These are phyloP conservation scores for Hipposideros armiger DNA, from an alignment of 2,113 vertebrate species.

Conservation along the genomic window DNA sequence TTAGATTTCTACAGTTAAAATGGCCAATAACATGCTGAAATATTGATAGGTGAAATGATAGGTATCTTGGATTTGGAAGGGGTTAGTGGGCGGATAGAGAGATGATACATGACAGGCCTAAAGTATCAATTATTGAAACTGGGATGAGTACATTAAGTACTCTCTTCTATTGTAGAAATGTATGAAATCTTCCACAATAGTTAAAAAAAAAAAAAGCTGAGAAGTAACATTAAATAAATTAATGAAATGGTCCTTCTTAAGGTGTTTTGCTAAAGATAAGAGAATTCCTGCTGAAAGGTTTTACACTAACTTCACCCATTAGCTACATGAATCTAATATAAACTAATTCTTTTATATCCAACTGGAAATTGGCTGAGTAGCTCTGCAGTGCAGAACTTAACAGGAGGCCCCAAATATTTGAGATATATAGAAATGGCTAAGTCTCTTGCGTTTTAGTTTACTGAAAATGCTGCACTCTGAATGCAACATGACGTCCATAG, in stretches of 20 bases:
- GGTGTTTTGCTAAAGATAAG: conserved; percentile 64
- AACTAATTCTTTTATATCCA: conserved; percentile 4
- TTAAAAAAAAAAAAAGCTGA: not conserved
- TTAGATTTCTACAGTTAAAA: not conserved
- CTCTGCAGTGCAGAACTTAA: not conserved
- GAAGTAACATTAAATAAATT: conserved; percentile 32
- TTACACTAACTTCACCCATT: conserved; percentile 37
- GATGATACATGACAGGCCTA: not conserved
- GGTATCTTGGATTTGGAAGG: not conserved
- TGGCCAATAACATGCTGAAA: not conserved
- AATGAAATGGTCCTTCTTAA: conserved; percentile 34
- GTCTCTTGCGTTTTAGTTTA: not conserved
- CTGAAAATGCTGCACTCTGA: not conserved
- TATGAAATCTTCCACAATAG: not conserved
- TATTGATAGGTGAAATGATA: not conserved
- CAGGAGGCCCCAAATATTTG: not conserved
- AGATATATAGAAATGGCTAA: conserved; percentile 32
- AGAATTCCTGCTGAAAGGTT: conserved; percentile 9
- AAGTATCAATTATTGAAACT: not conserved
- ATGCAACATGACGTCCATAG: not conserved
- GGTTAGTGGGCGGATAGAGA: not conserved
- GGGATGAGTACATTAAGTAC: not conserved
- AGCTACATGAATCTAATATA: conserved; percentile 6
- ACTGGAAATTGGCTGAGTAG: conserved; percentile 41
- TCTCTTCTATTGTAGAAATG: not conserved